Evolutionary conservation across 2,113 vertebrate species (phyloP).

Genomic region (Chunga burmeisteri): DNA sequence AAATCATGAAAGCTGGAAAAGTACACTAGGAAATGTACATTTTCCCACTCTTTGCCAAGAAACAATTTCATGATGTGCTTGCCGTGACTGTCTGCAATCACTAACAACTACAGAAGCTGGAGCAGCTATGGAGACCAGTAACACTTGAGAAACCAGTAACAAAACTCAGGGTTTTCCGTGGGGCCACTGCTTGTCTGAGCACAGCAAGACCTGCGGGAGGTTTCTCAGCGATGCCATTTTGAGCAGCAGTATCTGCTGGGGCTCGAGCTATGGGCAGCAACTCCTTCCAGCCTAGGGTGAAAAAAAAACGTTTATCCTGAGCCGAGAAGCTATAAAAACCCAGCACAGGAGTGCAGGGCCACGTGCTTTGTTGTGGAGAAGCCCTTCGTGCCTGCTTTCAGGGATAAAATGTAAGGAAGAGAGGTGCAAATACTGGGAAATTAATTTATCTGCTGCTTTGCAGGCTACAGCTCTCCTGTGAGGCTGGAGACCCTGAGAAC

Average conservation of each 20-base stretch:
- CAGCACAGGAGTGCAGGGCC: background rate
- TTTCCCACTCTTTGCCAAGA: background rate
- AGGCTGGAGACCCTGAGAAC: background rate
- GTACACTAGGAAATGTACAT: background rate
- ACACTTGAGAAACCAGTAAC: background rate
- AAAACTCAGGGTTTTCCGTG: background rate
- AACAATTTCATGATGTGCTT: background rate
- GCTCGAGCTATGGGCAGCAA: accelerated
- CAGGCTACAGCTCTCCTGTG: background rate
- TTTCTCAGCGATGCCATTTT: accelerated
- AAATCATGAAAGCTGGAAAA: background rate
- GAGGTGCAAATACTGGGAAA: background rate
- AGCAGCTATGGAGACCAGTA: background rate
- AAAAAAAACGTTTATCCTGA: background rate
- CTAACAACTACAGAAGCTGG: background rate
- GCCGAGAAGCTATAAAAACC: background rate
- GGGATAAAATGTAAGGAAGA: background rate
- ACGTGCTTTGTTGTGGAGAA: background rate
- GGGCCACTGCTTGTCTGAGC: background rate
- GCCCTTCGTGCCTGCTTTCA: accelerated
- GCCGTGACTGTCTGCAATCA: background rate
- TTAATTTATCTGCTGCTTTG: background rate
- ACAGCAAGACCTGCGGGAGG: accelerated
- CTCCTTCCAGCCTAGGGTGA: background rate
- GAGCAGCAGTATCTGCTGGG: background rate